These are phyloP conservation scores for Strix uralensis DNA, from an alignment of 2,113 vertebrate species.

Conservation along the genomic window DNA sequence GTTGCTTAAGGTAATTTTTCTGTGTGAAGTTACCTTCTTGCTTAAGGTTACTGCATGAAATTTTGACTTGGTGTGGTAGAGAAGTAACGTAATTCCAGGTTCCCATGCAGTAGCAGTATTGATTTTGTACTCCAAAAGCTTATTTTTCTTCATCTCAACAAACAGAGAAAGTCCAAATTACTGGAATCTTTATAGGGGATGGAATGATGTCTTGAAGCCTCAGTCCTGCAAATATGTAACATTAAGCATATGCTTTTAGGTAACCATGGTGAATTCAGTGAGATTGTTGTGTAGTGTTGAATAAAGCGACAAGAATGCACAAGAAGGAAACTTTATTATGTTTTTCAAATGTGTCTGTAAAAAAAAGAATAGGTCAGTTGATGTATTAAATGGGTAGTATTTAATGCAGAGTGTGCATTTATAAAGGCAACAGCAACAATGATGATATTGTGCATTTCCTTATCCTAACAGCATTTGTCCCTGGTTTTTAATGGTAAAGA, in stretches of 20 bases:
- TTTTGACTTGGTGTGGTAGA: background rate
- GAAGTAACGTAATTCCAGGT: background rate
- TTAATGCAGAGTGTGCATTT: background rate
- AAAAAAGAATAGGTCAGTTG: background rate
- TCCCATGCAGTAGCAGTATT: background rate
- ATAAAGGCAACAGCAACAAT: background rate
- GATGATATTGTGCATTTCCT: background rate
- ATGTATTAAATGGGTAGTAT: background rate
- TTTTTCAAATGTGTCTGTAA: background rate
- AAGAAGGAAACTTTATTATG: background rate
- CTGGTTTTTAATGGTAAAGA: background rate
- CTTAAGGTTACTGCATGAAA: background rate
- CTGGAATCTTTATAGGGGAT: background rate
- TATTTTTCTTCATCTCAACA: background rate
- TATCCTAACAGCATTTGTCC: background rate
- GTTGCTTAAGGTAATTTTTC: slow-evolving; percentile 90
- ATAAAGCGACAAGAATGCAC: background rate
- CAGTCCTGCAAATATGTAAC: background rate
- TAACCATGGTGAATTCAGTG: background rate
- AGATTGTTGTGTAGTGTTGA: background rate
- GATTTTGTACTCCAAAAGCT: background rate
- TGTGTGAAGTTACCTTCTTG: background rate
- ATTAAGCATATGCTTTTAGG: background rate
- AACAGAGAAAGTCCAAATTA: background rate
- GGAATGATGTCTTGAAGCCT: background rate